Evolutionary conservation across 2,113 vertebrate species (phyloP), one percentile per base, ranked within the genome.

Genomic region (Sarotherodon lohbergeri): DNA sequence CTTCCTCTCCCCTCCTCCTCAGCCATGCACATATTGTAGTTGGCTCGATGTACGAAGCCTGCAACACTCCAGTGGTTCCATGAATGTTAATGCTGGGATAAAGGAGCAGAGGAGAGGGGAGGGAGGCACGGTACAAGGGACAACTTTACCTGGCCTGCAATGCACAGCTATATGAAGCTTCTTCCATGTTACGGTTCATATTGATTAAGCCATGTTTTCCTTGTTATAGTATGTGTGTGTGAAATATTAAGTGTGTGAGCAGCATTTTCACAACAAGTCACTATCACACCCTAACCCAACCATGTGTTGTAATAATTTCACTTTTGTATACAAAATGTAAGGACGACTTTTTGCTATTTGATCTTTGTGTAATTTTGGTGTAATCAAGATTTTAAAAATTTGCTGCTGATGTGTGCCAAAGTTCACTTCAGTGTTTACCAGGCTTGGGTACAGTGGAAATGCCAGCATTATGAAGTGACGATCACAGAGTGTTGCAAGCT

Each of bases 61-160:
- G 94, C 94, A 93, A 96, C 92, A 95, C 95, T 95, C 91, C 95
- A 94, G 88, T 95, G 94, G 90, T 92, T 95, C 95, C 92, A 96
- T 96, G 96, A 96, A 96, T 96, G 95, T 96, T 96, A 96, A 96
- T 96, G 93, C 89, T 12, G 54, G 84, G 88, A 36, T 1, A 46
- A 50, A 29, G 48, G 87, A 54, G 50, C 32, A 66, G 61, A 66
- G 41, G 79, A 14, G 63, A 63, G 80, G 57, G 79, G 27, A 13
- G 78, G 52, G 27, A 66, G 39, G 81, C 39, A 57, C 39, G 63
- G 50, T 66, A 52, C 48, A 84, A 43, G 54, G 85, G 76, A 88
- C 81, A 56, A 83, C 83, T 90, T 93, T 91, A 92, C 93, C 89
- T 94, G 92, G 85, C 90, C 86, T 87, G 84, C 71, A 89, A 52